These are phyloP conservation scores for Ursus arctos DNA, from an alignment of 2,113 vertebrate species.

Conservation along the genomic window DNA sequence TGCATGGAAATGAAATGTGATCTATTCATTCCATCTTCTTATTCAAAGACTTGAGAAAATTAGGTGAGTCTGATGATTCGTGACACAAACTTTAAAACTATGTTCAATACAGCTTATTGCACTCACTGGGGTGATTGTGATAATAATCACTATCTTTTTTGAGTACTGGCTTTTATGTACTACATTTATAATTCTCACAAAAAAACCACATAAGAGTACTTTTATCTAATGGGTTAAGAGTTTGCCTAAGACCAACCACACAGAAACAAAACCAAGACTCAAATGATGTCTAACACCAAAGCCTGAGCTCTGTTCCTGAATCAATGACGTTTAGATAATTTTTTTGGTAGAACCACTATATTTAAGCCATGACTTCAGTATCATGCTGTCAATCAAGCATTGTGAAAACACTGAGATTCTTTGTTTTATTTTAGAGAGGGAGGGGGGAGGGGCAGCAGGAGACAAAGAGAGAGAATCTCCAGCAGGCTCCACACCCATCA, in stretches of 20 bases:
- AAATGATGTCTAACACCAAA: not conserved
- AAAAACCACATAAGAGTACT: not conserved
- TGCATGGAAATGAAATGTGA: slow-evolving; percentile 58
- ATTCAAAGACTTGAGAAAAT: slow-evolving; percentile 67
- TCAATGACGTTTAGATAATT: not conserved
- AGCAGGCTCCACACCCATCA: not conserved
- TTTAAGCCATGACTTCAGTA: not conserved
- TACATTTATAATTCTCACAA: slow-evolving; percentile 18
- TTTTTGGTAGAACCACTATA: not conserved
- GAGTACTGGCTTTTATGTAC: not conserved
- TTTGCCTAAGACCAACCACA: not conserved
- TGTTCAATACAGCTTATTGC: not conserved
- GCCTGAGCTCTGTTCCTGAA: not conserved
- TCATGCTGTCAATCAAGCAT: not conserved
- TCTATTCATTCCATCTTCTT: slow-evolving; percentile 49
- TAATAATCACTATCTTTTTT: not conserved
- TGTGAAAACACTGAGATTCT: not conserved
- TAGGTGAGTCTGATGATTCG: slow-evolving; percentile 56
- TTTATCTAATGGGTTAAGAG: not conserved
- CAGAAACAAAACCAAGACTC: not conserved
- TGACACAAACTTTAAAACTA: slow-evolving; percentile 40
- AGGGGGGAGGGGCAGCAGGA: not conserved
- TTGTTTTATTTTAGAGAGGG: not conserved
- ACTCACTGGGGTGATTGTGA: not conserved
- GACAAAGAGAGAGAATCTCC: not conserved